Base-by-base conservation (phyloP, 2,888 invertebrate genomes). In the Griposia aprilina region DNA sequence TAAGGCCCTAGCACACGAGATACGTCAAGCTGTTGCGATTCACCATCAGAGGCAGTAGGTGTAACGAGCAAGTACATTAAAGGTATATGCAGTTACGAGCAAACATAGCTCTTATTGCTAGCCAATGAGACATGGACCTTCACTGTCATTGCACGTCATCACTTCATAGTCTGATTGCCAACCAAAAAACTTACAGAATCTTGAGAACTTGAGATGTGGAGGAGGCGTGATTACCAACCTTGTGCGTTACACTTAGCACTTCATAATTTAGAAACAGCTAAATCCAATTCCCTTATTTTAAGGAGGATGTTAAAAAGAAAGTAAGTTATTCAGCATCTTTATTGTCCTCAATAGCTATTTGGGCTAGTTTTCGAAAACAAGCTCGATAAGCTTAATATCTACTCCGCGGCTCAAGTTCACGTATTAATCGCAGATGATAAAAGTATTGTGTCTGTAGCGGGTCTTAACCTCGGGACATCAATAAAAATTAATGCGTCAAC, bases 401-500 rank as follows among this genome's bases (percentile, higher is more conserved):
- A 36, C 30, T 36, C 30, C 30, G 30, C 30, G 30, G 30, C 2
- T 36, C 30, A 36, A 36, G 30, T 36, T 36, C 30, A 36, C 30
- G 3, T 36, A 36, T 36, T 26, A 74, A 62, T 82, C 69, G 60
- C 81, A 48, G 8, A 23, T 10, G 26, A 80, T 74, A 80, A 73
- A 69, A 57, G 26, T 63, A 52, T 76, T 66, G 6, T n/a, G 83
- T 84, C 52, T 77, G 69, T 26, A 55, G 23, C 8, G 23, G 26
- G 26, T 59, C 55, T 60, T 63, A 81, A 76, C 67, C 20, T 63
- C 65, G 26, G 15, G 65, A 82, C 74, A 81, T 66, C 76, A 82
- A 82, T 71, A 41, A 67, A 78, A 41, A 78, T 76, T 17, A 80
- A 86, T 82, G 74, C 48, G 82, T 60, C 50, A 45, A 82, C 68